Conservation (phyloP, 2,888 invertebrate genomes). For the Ochropleura leucogaster region DNA sequence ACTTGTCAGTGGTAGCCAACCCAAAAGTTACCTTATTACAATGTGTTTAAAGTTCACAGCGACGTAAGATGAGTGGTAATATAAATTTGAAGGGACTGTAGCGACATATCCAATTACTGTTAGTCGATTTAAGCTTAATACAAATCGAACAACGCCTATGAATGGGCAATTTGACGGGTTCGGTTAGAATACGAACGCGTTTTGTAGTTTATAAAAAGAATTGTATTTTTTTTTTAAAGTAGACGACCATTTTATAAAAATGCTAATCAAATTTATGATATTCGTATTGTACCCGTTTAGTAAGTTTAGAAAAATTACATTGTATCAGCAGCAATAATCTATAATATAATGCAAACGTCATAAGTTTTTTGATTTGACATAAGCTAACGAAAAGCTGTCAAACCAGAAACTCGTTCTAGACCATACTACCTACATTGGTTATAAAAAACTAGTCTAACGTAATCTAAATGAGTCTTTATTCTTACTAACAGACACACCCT, state of each 20-base stretch:
- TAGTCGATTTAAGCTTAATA: slow-evolving; percentile 60
- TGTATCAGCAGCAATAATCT: not conserved
- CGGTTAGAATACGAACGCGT: slow-evolving; percentile 20
- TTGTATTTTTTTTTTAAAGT: not conserved
- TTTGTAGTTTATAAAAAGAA: slow-evolving; percentile 13
- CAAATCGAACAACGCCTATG: slow-evolving; percentile 70
- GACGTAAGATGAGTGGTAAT: not conserved
- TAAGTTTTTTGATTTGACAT: not conserved
- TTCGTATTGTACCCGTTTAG: no score
- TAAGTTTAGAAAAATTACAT: not conserved
- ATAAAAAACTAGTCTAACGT: not conserved
- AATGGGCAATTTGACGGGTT: slow-evolving; percentile 71
- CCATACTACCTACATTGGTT: not conserved
- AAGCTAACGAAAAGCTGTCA: not conserved
- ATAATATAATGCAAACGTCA: not conserved
- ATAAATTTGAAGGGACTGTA: slow-evolving; percentile 15
- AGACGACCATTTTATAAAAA: no score
- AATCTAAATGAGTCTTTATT: not conserved
- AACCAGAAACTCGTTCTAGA: not conserved
- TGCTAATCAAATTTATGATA: not conserved
- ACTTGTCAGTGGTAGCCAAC: not conserved
- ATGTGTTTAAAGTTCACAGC: not conserved
- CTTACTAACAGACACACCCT: slow-evolving; percentile 54
- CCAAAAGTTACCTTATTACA: not conserved
- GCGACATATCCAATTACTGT: slow-evolving; percentile 66